Evolutionary conservation across 2,797 vertebrate genomes (phyloP), one percentile per base, ranked within the genome.

Genomic region (Huso huso): DNA sequence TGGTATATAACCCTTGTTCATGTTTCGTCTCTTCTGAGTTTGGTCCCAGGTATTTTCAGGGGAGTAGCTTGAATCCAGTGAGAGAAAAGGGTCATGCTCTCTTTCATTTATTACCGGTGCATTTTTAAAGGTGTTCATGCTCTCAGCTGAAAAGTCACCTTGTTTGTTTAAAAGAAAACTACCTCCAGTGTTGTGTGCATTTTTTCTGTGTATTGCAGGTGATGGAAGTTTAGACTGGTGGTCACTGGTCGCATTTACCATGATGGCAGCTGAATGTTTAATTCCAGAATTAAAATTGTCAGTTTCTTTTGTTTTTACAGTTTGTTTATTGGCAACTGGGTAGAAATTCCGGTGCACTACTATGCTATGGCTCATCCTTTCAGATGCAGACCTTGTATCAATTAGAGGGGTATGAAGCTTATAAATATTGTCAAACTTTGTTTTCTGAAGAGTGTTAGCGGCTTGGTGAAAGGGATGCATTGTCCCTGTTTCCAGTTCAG

Each of bases 321-420:
- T 37, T 37, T 37, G 23, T 2, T 37, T 37, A 37, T 37, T 37
- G 23, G 23, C 23, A 37, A 48, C 55, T 52, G 63, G 63, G 55
- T 8, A 8, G 55, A 69, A 48, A n/a, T 63, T 48, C 49, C 49
- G 61, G 51, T 62, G 68, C 13, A 48, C 53, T 7, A 37, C 64
- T 53, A 61, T n/a, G 13, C 53, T 61, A 48, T 61, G 18, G 10
- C 23, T 37, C 23, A 58, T 61, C 61, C 51, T 61, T 48, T 57
- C 64, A 62, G 68, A 53, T 10, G 59, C 51, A 10, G 68, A 70
- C 37, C 48, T 61, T 57, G 49, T 66, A 51, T 55, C 52, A 18
- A 10, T 11, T 4, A 50, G 59, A 8, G 59, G 51, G 9, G 48
- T n/a, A 48, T 9, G 10, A 10, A 15, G 10, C 37, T 8, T 9